Percentiles rank a stretch among this genome's conserved stretches.
Evolutionary conservation across 2,113 vertebrate genomes (phyloP).

Genomic region (Crotalus helleri): DNA sequence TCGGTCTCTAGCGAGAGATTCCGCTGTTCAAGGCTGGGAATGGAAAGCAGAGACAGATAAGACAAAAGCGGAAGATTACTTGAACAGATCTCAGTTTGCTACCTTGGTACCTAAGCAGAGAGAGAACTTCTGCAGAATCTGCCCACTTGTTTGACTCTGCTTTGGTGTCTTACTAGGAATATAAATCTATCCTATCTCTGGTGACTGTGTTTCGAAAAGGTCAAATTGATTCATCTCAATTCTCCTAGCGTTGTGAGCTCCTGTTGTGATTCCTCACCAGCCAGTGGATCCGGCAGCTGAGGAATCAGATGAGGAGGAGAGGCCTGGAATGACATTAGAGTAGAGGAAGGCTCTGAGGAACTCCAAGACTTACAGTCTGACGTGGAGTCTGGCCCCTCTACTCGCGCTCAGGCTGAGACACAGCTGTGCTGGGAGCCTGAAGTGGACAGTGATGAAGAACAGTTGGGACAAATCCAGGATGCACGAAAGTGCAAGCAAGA

Average conservation of each 20-base stretch:
- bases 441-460: too few relatives aligned
- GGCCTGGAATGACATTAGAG: too few relatives aligned
- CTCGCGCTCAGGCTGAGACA: too few relatives aligned
- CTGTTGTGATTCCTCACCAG: too few relatives aligned
- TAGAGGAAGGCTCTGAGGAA: too few relatives aligned
- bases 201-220: neutral
- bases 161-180: neutral
- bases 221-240: neutral
- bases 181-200: neutral
- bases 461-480: too few relatives aligned
- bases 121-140: neutral
- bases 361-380: too few relatives aligned
- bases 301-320: too few relatives aligned
- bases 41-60: neutral
- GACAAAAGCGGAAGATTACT: neutral
- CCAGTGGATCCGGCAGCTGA: too few relatives aligned
- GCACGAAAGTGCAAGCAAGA: too few relatives aligned
- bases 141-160: neutral
- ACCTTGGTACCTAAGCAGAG: neutral
- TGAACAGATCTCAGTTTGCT: neutral
- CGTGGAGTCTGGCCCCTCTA: too few relatives aligned
- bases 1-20: slow-evolving; percentile 91
- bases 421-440: too few relatives aligned
- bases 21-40: slow-evolving; percentile 87
- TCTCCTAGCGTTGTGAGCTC: neutral